A percentile compares a stretch with the other conserved stretches of the same genome.
These are phyloP conservation scores for Conus canariensis DNA, from an alignment of 2,888 invertebrate species.

Conservation along the genomic window DNA sequence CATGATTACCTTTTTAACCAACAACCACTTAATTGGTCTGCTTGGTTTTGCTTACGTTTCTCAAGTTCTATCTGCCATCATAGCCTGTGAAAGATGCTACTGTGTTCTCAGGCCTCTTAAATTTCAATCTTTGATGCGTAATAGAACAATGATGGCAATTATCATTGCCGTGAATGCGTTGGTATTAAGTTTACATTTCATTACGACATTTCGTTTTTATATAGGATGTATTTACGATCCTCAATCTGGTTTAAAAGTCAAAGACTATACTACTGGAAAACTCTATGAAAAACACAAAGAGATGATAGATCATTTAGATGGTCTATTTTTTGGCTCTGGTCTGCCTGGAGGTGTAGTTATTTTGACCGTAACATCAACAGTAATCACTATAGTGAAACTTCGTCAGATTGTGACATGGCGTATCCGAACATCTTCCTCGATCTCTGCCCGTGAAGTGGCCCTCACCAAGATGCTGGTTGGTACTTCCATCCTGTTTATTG, in stretches of 20 bases:
- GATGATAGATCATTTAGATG: neutral
- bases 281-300: neutral
- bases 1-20: neutral
- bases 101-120: constrained; percentile 1
- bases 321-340: neutral
- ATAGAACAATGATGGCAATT: constrained; percentile 21
- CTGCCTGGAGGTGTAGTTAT: neutral
- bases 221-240: neutral
- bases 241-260: neutral
- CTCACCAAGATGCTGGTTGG: constrained; percentile 23
- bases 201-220: neutral
- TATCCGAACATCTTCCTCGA: neutral
- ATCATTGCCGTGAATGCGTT: constrained; percentile 1
- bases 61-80: neutral
- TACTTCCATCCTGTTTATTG: constrained; percentile 6
- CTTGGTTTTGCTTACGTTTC: neutral
- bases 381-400: neutral
- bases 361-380: neutral
- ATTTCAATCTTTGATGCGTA: constrained; percentile 13
- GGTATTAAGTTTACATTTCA: neutral
- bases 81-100: constrained; percentile 4
- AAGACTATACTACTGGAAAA: neutral
- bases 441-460: constrained; percentile 17
- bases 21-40: neutral
- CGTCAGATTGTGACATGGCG: constrained; percentile 18